Evolutionary conservation across 2,797 vertebrate genomes (phyloP), one percentile per base, ranked within the genome.

Genomic region (Alouatta caraya): DNA sequence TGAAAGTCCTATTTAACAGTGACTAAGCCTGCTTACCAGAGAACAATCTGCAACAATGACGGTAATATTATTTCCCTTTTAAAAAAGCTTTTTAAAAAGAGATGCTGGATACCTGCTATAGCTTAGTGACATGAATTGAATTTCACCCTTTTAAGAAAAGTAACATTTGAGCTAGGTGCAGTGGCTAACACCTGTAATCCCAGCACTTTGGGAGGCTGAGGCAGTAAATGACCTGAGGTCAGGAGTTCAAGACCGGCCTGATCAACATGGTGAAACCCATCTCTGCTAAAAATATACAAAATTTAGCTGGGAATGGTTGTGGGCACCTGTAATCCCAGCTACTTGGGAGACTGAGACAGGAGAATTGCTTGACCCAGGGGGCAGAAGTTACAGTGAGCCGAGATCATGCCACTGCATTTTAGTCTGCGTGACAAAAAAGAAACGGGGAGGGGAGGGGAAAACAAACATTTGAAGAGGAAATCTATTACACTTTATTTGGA

Each of bases 1-100:
- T 2, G 10, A 10, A 80, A 61, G 37, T 59, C 7, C 14, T 1
- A 37, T 19, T n/a, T 5, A 76, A n/a, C 7, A 15, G n/a, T 37
- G 21, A 48, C 55, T 4, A 48, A 33, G 22, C 19, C 11, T 55
- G 26, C 75, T 78, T 3, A 8, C 2, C 1, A 28, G 2, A 67
- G 21, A 22, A 73, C 64, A 64, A 26, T 1, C 0, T 12, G n/a
- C 28, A 11, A 2, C 39, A 0, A 39, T 1, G 1, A 0, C 21
- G 26, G 5, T 19, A 19, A 19, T 4, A 15, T 1, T 8, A 26
- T 24, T 26, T 55, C 11, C 50, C 2, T 57, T 42, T 10, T 28
- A 17, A n/a, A 46, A 22, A 76, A 30, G 9, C 6, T 24, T 72
- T 55, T 73, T 10, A 64, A 61, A 87, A 83, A 33, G 24, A 80